Base-by-base conservation (phyloP, 2,888 invertebrate genomes). In the Patella depressa region DNA sequence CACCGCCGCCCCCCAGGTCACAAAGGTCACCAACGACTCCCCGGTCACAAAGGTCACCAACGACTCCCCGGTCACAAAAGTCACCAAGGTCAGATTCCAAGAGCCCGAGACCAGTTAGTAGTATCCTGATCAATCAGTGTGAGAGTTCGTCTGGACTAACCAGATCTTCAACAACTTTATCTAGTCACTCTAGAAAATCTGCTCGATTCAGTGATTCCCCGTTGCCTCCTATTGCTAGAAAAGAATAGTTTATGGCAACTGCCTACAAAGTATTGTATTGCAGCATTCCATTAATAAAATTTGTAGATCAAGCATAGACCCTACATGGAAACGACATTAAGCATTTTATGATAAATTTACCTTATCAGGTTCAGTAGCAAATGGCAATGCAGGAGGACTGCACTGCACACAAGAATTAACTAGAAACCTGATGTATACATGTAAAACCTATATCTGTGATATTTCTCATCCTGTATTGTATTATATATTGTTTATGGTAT, bases 61-160 rank as follows among this genome's bases (percentile, higher is more conserved):
- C 11, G 24, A 65, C 65, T 65, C 65, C 65, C 15, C 70, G 53
- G 71, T 65, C 78, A 73, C 12, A 53, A 70, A 15, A n/a, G n/a
- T 24, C 53, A 65, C 53, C 55, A 53, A 24, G 17, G n/a, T 53
- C 69, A 53, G 7, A 53, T 69, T 72, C 70, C 54, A 74, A 17
- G 14, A 70, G 75, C 70, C 78, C 55, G 3, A 65, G 65, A 65
- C 65, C 65, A 24, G 24, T 65, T 65, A 65, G 65, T 65, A 65
- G 65, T 14, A 65, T 65, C 24, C 65, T 65, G 7, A 65, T 19
- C 11, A 19, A 24, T 65, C 65, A 24, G 24, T 65, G 19, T 24
- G 65, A 65, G 24, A 24, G 14, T 24, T 14, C 19, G 24, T 65
- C 65, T 12, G 65, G 19, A 65, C 24, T 65, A 65, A 65, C 65